phyloP scores from a whole-genome alignment of 1,140 invertebrate species.

The Oedothorax gibbosus region DNA sequence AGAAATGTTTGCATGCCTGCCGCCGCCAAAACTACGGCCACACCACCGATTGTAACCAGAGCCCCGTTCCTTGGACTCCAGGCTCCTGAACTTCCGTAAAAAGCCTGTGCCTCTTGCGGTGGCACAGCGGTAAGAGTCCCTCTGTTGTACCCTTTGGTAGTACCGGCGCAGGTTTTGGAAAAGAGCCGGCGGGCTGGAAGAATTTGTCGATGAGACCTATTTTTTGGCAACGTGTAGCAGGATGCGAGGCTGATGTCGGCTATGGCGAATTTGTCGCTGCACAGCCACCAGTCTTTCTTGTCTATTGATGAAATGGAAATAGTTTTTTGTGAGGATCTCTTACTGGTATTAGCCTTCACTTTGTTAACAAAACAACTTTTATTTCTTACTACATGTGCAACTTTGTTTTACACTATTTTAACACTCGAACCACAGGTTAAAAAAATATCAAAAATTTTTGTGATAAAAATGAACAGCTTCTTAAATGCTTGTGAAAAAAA shows the following conservation, averaged over 20 bases:
- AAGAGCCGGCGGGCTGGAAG: conserved; percentile 74
- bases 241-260: conserved; percentile 80
- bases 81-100: conserved; percentile 12
- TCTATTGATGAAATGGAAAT: conserved; percentile 63
- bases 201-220: conserved; percentile 78
- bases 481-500: too few species aligned
- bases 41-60: conserved; percentile 26
- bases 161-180: conserved; percentile 76
- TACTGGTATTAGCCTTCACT: too few species aligned
- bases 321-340: background rate
- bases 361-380: too few species aligned
- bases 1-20: conserved; percentile 52
- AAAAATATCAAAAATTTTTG: too few species aligned
- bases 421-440: too few species aligned
- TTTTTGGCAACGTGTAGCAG: conserved; percentile 77
- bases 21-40: conserved; percentile 23
- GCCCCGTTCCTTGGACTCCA: conserved; percentile 33
- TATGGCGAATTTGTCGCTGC: conserved; percentile 77
- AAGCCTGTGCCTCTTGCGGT: conserved; percentile 5
- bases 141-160: conserved; percentile 74
- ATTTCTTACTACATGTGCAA: too few species aligned
- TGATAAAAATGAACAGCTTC: too few species aligned
- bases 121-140: conserved; percentile 73
- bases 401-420: background rate
- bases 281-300: conserved; percentile 76